Percentiles rank a stretch among this genome's conserved stretches.
Evolutionary conservation across 2,113 vertebrate species (phyloP).

Genomic region (Galemys pyrenaicus): DNA sequence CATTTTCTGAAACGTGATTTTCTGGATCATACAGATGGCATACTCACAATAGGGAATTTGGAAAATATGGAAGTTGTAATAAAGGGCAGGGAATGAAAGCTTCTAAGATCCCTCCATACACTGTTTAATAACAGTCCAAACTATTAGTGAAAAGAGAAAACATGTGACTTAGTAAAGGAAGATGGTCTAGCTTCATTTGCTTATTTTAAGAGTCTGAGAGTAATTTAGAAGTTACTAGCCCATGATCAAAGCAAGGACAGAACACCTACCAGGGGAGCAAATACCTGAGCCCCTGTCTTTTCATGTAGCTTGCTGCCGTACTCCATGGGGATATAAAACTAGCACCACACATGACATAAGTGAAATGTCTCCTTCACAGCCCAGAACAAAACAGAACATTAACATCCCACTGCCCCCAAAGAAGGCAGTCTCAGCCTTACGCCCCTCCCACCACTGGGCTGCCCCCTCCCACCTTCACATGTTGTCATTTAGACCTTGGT

Average conservation of each 20-base stretch:
- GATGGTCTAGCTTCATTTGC: not conserved
- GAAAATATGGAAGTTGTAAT: slow-evolving; percentile 7
- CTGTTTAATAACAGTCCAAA: not conserved
- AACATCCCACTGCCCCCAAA: not conserved
- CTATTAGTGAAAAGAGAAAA: not conserved
- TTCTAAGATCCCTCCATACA: not conserved
- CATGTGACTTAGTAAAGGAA: accelerated
- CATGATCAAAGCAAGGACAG: not conserved
- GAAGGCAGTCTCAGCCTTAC: not conserved
- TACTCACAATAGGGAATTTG: not conserved
- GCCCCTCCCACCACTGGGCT: not conserved
- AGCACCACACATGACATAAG: not conserved
- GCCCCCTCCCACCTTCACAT: not conserved
- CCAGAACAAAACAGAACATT: not conserved
- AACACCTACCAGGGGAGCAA: not conserved
- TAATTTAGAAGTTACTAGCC: not conserved
- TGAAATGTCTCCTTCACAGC: not conserved
- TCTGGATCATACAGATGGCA: not conserved
- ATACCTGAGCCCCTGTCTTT: not conserved
- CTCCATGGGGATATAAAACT: not conserved
- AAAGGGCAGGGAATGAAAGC: not conserved
- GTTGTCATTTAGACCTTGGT: not conserved
- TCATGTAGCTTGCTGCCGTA: not conserved
- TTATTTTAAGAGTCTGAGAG: not conserved
- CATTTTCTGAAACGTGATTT: not conserved